Conservation (phyloP, 2,113 vertebrate species). For the Nyctibius bracteatus region DNA sequence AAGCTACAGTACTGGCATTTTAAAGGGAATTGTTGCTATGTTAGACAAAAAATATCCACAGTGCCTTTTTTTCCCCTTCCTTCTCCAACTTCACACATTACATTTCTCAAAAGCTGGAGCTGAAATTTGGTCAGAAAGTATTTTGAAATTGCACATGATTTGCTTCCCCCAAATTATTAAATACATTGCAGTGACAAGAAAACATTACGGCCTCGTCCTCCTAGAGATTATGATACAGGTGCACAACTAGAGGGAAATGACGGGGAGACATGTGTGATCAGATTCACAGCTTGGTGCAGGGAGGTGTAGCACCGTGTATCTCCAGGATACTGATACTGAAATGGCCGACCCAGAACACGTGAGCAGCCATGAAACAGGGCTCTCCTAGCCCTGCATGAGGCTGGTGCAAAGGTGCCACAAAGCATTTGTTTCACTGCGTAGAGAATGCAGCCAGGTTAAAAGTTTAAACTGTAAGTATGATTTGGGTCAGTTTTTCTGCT, state of each 20-base stretch:
- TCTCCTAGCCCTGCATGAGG: background rate
- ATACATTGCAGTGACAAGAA: background rate
- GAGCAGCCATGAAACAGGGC: background rate
- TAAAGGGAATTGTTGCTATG: background rate
- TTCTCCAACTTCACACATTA: background rate
- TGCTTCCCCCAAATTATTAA: background rate
- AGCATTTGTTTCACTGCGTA: background rate
- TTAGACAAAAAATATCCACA: background rate
- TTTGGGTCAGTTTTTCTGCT: background rate
- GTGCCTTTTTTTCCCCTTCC: background rate
- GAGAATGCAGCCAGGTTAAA: background rate
- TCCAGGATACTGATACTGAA: background rate
- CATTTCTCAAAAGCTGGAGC: background rate
- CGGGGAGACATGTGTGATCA: background rate
- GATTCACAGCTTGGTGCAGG: background rate
- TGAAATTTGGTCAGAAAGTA: background rate
- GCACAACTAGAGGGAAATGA: background rate
- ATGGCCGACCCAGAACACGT: background rate
- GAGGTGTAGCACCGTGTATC: background rate
- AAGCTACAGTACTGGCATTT: background rate
- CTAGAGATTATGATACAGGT: background rate
- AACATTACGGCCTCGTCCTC: background rate
- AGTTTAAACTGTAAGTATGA: background rate
- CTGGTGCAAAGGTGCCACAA: background rate
- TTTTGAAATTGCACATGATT: background rate